Evolutionary conservation across 2,888 invertebrate genomes (phyloP), one percentile per base, ranked within the genome.

Genomic region (Pterobdella sp.): DNA sequence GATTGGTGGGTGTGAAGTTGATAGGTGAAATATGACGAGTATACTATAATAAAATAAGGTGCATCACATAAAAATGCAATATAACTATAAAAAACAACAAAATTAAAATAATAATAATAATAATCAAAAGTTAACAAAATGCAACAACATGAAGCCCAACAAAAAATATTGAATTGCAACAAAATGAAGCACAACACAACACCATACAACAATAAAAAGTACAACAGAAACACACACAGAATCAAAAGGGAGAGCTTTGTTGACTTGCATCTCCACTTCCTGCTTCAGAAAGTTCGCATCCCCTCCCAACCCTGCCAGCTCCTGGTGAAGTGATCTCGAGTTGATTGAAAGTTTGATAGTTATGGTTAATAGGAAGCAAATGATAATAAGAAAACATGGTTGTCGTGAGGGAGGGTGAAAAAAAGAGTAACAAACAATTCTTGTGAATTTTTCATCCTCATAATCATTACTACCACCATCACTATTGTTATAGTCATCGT

Each of bases 291-390:
- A 93, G 26, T 91, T 90, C n/a, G 94, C 89, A 81, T 94, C 91
- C 1, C 97, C 97, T 14, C 95, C 94, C 4, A 94, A 82, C 0
- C 94, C 90, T 35, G 94, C 93, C 79, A 91, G 86, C 84, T 97
- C 96, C 79, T 91, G 89, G 3, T 31, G 32, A 36, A 14, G 31
- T 32, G 52, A 32, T 49, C 52, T 22, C 14, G 18, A 52, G 18
- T 22, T 18, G 52, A 18, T 18, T 18, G 22, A 14, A 72, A 68
- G 14, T 32, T 22, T 34, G 18, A n/a, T n/a, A n/a, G n/a, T n/a
- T n/a, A 42, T 42, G 49, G 49, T 14, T 42, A 22, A 42, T 42
- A 14, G 49, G 22, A 42, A 22, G 49, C 7, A 14, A 42, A 22
- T 42, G 49, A 42, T 7, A 14, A 42, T 14, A 42, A 14, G 49